These are phyloP conservation scores for Sussaba pulchella DNA, from an alignment of 2,888 invertebrate genomes.

Conservation along the genomic window DNA sequence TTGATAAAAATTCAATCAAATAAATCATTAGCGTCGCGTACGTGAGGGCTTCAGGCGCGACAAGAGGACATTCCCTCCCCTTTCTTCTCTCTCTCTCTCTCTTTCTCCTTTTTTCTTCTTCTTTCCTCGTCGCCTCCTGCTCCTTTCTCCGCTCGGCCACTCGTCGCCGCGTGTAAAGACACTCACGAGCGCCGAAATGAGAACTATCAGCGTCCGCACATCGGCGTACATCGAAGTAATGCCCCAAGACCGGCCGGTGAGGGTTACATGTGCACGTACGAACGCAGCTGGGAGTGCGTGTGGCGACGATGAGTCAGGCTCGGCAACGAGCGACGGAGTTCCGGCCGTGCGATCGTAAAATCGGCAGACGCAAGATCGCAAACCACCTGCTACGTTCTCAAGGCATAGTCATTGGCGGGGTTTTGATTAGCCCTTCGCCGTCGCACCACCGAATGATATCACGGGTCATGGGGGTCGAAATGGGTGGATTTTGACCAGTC, in stretches of 20 bases:
- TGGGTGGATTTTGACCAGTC: too few relatives aligned
- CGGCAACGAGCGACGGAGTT: conserved; percentile 48
- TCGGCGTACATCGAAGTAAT: neutral
- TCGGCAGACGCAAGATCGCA: conserved; percentile 77
- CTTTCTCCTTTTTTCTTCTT: neutral
- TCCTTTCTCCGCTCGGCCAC: neutral
- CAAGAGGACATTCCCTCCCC: conserved; percentile 13
- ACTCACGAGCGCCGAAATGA: conserved; percentile 43
- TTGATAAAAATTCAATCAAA: conserved; percentile 69
- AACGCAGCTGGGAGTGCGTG: conserved; percentile 63
- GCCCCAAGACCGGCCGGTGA: neutral
- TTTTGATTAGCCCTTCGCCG: too few relatives aligned
- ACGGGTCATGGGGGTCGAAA: too few relatives aligned
- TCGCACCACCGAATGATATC: too few relatives aligned
- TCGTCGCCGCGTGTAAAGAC: neutral
- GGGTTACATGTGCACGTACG: too few relatives aligned
- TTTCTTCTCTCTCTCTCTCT: conserved; percentile 9
- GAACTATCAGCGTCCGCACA: conserved; percentile 6
- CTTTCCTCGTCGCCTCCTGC: neutral
- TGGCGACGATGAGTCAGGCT: conserved; percentile 61
- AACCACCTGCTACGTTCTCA: too few relatives aligned
- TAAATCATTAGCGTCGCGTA: conserved; percentile 70
- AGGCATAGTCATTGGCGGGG: too few relatives aligned
- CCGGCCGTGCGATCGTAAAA: conserved; percentile 63
- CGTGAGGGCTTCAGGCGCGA: conserved; percentile 58